These are phyloP conservation scores for Lepidocyrtinus sp. DNA, from an alignment of 2,888 invertebrate genomes.

Conservation along the genomic window DNA sequence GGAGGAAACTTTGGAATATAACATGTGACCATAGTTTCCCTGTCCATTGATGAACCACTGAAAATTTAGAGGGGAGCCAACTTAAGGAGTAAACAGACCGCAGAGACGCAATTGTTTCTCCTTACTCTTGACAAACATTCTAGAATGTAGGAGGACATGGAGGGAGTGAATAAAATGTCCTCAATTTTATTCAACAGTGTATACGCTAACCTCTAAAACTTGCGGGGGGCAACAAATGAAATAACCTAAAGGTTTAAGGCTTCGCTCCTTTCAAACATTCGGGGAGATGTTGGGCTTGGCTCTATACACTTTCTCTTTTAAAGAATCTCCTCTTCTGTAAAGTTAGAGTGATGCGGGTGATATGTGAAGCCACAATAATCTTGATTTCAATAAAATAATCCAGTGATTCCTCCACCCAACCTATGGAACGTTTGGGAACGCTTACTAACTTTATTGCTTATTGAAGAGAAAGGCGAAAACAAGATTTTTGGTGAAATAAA, in stretches of 20 bases:
- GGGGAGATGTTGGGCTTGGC: no score
- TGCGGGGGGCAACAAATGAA: constrained; percentile 55
- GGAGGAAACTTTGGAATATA: no score
- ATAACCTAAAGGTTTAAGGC: no score
- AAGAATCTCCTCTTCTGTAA: neutral
- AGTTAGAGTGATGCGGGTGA: constrained; percentile 13
- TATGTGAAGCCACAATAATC: constrained; percentile 48
- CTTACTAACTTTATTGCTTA: constrained; percentile 49
- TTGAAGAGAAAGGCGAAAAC: constrained; percentile 19
- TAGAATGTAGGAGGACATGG: neutral
- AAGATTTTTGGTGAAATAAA: neutral
- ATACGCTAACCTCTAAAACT: constrained; percentile 26
- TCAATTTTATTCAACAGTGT: constrained; percentile 52
- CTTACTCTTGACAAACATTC: no score
- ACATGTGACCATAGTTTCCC: no score
- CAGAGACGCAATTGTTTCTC: constrained; percentile 11
- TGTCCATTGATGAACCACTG: constrained; percentile 50
- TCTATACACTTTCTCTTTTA: neutral
- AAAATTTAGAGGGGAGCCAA: constrained; percentile 17
- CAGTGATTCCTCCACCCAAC: constrained; percentile 42
- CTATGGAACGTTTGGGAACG: constrained; percentile 37
- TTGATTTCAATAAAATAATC: constrained; percentile 60
- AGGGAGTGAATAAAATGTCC: constrained; percentile 35
- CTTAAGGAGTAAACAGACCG: constrained; percentile 24
- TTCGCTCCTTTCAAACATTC: no score